A percentile compares a stretch with the other conserved stretches of the same genome.
These are phyloP conservation scores for Galaxias olidus DNA, from an alignment of 2,797 vertebrate genomes.

Conservation along the genomic window DNA sequence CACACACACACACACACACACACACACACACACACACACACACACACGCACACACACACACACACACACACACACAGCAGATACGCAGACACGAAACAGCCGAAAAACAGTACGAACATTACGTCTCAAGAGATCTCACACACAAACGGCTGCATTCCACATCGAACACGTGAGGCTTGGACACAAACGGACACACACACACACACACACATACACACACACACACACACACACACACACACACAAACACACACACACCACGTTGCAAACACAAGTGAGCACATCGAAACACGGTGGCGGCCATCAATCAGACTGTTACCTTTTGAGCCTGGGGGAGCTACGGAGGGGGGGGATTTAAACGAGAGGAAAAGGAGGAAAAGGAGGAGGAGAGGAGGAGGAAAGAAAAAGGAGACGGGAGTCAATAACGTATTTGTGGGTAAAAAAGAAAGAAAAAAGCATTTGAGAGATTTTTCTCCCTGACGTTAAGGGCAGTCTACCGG, in stretches of 20 bases:
- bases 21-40: background rate
- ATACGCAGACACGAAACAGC: no score
- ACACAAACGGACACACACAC: slow-evolving; percentile 3
- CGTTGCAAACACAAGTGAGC: background rate
- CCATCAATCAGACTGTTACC: slow-evolving; percentile 84
- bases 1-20: background rate
- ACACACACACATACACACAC: slow-evolving; percentile 7
- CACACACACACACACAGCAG: no score
- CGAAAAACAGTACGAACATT: no score
- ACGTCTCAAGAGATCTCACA: no score
- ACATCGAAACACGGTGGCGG: slow-evolving; percentile 30
- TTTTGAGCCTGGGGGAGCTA: slow-evolving; percentile 99
- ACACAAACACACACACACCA: background rate
- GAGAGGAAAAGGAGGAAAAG: slow-evolving; percentile 45
- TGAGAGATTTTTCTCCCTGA: no score
- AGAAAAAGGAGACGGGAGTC: background rate
- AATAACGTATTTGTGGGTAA: background rate
- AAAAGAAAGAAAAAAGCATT: background rate
- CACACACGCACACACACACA: no score
- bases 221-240: slow-evolving; percentile 7
- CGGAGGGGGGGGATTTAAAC: slow-evolving; percentile 63
- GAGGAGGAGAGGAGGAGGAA: slow-evolving; percentile 11
- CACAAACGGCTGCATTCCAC: no score
- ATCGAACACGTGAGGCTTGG: no score
- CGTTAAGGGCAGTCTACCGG: no score